Evolutionary conservation across 1,140 invertebrate genomes (phyloP).

Genomic region (Neelides sp.): DNA sequence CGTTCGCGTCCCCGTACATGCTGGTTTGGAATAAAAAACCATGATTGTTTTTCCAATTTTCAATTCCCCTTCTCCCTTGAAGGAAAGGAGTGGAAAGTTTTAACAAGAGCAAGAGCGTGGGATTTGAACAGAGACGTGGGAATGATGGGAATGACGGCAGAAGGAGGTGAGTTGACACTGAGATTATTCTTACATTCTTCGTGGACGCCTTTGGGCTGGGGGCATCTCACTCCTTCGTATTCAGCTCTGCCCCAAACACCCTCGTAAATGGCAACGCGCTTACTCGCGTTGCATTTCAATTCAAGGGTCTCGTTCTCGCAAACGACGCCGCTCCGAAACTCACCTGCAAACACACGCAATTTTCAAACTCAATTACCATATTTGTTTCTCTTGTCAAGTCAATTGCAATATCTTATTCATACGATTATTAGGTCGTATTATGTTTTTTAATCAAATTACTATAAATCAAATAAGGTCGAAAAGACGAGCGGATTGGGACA

Average conservation of each 20-base stretch:
- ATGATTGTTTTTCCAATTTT: no score
- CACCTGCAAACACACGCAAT: slow-evolving; percentile 59
- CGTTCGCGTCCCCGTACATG: slow-evolving; percentile 68
- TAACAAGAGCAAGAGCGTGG: background rate
- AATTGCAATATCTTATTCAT: no score
- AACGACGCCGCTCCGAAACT: slow-evolving; percentile 75
- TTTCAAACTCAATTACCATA: no score
- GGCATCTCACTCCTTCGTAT: slow-evolving; percentile 75
- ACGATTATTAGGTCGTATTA: no score
- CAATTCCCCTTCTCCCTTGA: no score
- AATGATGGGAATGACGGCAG: no score
- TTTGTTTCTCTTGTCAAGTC: no score
- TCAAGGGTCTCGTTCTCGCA: slow-evolving; percentile 77
- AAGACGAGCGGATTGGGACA: no score
- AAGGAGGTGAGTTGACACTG: background rate
- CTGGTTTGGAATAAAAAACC: slow-evolving; percentile 41
- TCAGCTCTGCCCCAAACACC: slow-evolving; percentile 76
- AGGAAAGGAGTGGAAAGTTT: slow-evolving; percentile 1
- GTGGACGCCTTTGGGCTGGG: slow-evolving; percentile 64
- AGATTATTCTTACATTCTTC: slow-evolving; percentile 79
- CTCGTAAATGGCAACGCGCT: slow-evolving; percentile 75
- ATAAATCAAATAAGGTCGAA: no score
- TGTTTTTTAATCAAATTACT: no score
- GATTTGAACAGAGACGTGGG: background rate
- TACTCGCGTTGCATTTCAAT: slow-evolving; percentile 64